Evolutionary conservation across 2,797 vertebrate species (phyloP), one percentile per base, ranked within the genome.

Genomic region (Australoheros facetus): DNA sequence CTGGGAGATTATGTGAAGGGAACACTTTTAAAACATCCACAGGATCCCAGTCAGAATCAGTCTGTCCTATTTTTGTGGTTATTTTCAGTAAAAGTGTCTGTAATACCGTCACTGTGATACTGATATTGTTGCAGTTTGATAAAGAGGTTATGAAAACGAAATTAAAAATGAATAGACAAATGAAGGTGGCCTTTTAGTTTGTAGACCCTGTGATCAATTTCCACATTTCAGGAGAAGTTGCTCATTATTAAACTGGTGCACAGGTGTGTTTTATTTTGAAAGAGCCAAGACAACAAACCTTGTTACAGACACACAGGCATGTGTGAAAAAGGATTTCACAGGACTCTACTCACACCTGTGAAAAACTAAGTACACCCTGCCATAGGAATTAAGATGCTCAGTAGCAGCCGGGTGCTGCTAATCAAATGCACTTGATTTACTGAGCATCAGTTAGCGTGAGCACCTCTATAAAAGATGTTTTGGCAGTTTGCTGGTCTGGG

Each of bases 1-100:
- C 75, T 77, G 80, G 72, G 76, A 79, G 9, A 73, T 16, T 48
- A 64, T 64, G 60, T 66, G 39, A 45, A 17, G 37, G 39, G 39
- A 66, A 66, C 23, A 66, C 39, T 7, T 8, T 48, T 9, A 28
- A 66, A 19, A 4, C 23, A 28, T 48, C 23, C 62, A 66, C 9
- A 0, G 16, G 62, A 66, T 48, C 23, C 62, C 62, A 48, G 5
- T 26, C 39, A 66, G 42, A 26, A 66, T 66, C 26, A 14, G 39
- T 45, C 60, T 66, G 21, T 45, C 23, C 42, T 42, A 14, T 21
- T 42, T 64, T 26, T 64, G 37, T 42, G 42, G 21, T 42, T 64
- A 64, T 42, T 64, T 42, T 64, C 4, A 64, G 37, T 42, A 42
- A 64, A 64, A 42, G 21, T 21, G 60, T 26, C 37, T 26, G 32